These are phyloP conservation scores for Oeneis ivallda DNA, from an alignment of 2,888 invertebrate genomes.

Conservation along the genomic window DNA sequence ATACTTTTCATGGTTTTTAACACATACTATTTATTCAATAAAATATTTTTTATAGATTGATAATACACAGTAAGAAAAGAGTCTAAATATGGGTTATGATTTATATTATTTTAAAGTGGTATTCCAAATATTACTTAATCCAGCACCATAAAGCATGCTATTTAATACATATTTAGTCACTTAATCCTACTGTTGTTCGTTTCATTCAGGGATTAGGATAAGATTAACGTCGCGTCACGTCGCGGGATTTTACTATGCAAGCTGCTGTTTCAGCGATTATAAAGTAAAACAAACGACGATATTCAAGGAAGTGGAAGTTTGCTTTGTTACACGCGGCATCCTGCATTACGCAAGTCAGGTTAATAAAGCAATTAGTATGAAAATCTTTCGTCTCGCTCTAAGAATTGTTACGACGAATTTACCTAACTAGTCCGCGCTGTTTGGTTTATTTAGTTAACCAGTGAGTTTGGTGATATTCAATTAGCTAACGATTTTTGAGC, in stretches of 20 bases:
- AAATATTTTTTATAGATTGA: too few species aligned
- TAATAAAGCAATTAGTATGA: constrained; percentile 66
- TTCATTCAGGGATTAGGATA: background rate
- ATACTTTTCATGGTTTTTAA: too few species aligned
- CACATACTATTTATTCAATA: too few species aligned
- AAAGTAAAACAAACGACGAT: constrained; percentile 15
- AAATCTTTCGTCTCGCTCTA: constrained; percentile 60
- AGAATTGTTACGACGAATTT: constrained; percentile 45
- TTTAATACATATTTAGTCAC: too few species aligned
- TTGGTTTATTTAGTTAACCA: constrained; percentile 38
- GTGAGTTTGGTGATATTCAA: constrained; percentile 24
- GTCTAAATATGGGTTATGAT: too few species aligned
- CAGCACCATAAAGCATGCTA: too few species aligned
- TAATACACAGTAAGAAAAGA: too few species aligned
- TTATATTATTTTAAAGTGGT: too few species aligned
- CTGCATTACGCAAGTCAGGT: constrained; percentile 48
- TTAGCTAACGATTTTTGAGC: background rate
- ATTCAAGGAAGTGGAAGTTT: constrained; percentile 47
- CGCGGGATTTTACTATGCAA: background rate
- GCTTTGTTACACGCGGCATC: constrained; percentile 47
- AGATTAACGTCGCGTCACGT: background rate
- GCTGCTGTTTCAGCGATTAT: background rate
- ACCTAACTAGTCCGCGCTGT: constrained; percentile 31
- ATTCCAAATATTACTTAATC: too few species aligned
- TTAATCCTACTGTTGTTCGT: too few species aligned